Base-by-base conservation (phyloP, 2,797 vertebrate genomes). In the Pygocentrus nattereri region DNA sequence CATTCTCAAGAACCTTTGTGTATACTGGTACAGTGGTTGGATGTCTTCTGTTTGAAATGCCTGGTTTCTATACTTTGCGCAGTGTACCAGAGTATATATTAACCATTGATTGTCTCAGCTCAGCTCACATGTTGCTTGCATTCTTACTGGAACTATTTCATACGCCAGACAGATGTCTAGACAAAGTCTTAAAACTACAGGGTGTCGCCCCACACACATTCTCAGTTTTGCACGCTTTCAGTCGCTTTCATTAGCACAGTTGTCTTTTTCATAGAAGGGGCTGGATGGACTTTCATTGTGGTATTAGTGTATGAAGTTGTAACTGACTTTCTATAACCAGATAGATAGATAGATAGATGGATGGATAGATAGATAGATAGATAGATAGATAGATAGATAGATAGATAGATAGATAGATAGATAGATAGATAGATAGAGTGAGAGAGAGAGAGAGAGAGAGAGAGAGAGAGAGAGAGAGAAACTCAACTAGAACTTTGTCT, bases 141-240 rank as follows among this genome's bases (percentile, higher is more conserved):
- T 10, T 31, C 27, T 59, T 18, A 58, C 79, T 81, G 62, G 62
- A 68, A 59, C 19, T 68, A 47, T 59, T 81, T 81, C 68, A 81
- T 68, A 59, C 52, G 61, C 79, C 62, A 81, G 72, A 67, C 70
- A 81, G 31, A 65, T 69, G 59, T 67, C 27, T 73, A 73, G 71
- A 78, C 58, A 50, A 62, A 56, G 69, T 58, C 34, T 74, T 81
- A 47, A 81, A 75, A 75, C 72, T 75, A 58, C 50, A 71, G 61
- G 70, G 49, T 50, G 23, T 64, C 23, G 23, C n/a, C 70, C 23
- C n/a, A 62, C 59, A 30, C 73, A 44, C 72, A 30, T 44, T n/a
- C n/a, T 59, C 41, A 12, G 15, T 15, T 27, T 30, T 58, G 38
- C 19, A 47, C 8, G 21, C 67, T 56, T 31, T 49, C 50, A 73